These are phyloP conservation scores for Sebastes elongatus DNA, from an alignment of 2,797 vertebrate genomes.

Conservation along the genomic window DNA sequence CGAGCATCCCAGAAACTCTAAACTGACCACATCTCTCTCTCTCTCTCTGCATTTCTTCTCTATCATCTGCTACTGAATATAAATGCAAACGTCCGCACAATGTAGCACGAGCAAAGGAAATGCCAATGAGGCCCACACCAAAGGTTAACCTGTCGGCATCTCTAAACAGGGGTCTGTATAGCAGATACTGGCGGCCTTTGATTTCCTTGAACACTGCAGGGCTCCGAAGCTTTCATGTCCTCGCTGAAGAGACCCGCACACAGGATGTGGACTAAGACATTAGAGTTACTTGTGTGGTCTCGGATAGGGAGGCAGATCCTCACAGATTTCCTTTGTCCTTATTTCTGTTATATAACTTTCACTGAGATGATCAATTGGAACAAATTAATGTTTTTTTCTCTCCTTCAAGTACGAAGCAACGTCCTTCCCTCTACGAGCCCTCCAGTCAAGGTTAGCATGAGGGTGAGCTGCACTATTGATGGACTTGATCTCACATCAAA, in stretches of 20 bases:
- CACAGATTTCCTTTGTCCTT: background rate
- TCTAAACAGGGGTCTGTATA: slow-evolving; percentile 70
- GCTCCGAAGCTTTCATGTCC: slow-evolving; percentile 56
- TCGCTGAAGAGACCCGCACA: slow-evolving; percentile 48
- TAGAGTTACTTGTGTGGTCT: slow-evolving; percentile 23
- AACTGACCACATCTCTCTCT: background rate
- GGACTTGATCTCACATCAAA: slow-evolving; percentile 67
- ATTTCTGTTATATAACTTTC: slow-evolving; percentile 22
- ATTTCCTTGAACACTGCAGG: slow-evolving; percentile 72
- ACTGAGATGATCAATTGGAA: slow-evolving; percentile 32
- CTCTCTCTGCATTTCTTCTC: slow-evolving; percentile 28
- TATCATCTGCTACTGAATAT: slow-evolving; percentile 55
- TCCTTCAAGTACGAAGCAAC: slow-evolving; percentile 3
- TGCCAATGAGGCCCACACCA: slow-evolving; percentile 74
- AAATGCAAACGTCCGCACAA: slow-evolving; percentile 55
- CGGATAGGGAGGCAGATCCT: background rate
- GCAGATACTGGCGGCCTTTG: slow-evolving; percentile 65
- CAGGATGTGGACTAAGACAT: slow-evolving; percentile 31
- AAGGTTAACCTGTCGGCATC: slow-evolving; percentile 81
- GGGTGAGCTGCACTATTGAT: slow-evolving; percentile 62
- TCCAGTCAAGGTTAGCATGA: slow-evolving; percentile 57
- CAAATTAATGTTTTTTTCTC: slow-evolving; percentile 23
- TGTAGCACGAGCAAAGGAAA: slow-evolving; percentile 60
- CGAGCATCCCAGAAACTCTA: background rate
- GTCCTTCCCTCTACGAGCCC: slow-evolving; percentile 9